A percentile compares a stretch with the other conserved stretches of the same genome.
Conservation (phyloP, 2,797 vertebrate genomes). For the Rhabdophis nuchalis region DNA sequence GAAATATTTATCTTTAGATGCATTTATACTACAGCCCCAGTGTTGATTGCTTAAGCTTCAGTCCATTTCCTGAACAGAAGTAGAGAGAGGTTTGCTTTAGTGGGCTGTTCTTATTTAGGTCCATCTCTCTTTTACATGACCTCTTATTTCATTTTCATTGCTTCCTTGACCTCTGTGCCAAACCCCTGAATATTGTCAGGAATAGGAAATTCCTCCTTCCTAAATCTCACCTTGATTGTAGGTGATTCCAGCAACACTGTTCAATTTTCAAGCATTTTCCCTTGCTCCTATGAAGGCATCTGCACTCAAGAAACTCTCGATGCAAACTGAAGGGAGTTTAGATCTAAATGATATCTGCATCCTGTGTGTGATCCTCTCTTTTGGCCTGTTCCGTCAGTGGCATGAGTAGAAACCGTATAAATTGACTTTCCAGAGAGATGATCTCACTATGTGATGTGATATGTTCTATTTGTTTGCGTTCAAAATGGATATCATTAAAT, state of each 20-base stretch:
- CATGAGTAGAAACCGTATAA: background rate
- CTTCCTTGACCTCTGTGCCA: background rate
- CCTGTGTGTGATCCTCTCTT: background rate
- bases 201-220: background rate
- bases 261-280: background rate
- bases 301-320: background rate
- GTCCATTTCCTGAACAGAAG: background rate
- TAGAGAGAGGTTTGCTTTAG: background rate
- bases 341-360: background rate
- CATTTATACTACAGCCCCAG: background rate
- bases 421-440: background rate
- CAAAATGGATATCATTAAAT: slow-evolving; percentile 26
- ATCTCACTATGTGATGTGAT: background rate
- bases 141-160: background rate
- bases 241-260: background rate
- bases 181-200: background rate
- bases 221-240: background rate
- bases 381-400: background rate
- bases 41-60: background rate
- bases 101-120: background rate
- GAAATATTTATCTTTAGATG: background rate
- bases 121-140: background rate
- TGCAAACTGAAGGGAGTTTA: background rate
- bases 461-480: background rate
- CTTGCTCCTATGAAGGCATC: background rate